Evolutionary conservation across 2,113 vertebrate species (phyloP), one percentile per base, ranked within the genome.

Genomic region (Rostratula benghalensis): DNA sequence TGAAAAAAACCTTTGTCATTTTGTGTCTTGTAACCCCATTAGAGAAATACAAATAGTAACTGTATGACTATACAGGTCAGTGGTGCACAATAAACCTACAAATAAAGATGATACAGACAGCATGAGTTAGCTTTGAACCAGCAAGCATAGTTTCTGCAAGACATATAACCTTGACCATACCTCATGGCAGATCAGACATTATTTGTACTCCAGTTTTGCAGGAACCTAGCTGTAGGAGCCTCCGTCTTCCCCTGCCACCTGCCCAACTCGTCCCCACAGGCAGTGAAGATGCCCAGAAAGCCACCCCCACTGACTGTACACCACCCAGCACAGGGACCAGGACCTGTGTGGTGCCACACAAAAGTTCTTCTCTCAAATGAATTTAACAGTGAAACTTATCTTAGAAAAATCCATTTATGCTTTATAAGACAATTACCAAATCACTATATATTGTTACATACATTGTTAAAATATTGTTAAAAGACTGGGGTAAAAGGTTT

Each of bases 131-230:
- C 37, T 41, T 53, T 53, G 31, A 59, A 57, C 9, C 57, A 71
- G 24, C 33, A 31, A 31, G 13, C 1, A 0, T 17, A 20, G 37
- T 10, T 75, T 68, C 46, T 61, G 28, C 0, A 0, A 68, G 75
- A 22, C 39, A 9, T 35, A 27, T 21, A 61, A 23, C 23, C 41
- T 30, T n/a, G 74, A 35, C 9, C 17, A 8, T 14, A 37, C 16
- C 28, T 11, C 4, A 25, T 24, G n/a, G 45, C 54, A 80, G 28
- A 37, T n/a, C 28, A 68, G 48, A 37, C 13, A 30, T 5, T 43
- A 14, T 45, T 45, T 77, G 35, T 57, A 13, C 30, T 15, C 80
- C 20, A 43, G 7, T 69, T 68, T 39, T 39, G 28, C 22, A 50
- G 46, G 17, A 68, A 22, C 6, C 11, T 17, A 37, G 7, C 11